Evolutionary conservation across 2,888 invertebrate species (phyloP).

Genomic region (Liopterus haemorrhoidalis): DNA sequence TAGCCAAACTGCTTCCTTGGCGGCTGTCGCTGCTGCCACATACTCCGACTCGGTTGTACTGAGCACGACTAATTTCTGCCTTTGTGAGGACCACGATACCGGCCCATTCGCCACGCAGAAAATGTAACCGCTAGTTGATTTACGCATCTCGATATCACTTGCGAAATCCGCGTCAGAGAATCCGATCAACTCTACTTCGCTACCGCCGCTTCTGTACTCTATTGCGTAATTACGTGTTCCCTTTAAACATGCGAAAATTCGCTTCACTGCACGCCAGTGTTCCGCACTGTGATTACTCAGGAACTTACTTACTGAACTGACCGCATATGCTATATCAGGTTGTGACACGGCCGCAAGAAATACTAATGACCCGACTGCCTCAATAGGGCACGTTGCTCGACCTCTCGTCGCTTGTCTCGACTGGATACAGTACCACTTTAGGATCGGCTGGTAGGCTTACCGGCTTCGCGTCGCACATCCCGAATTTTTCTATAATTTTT

Average conservation of each 20-base stretch:
- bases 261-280: conserved; percentile 17
- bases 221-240: conserved; percentile 24
- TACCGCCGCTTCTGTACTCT: conserved; percentile 18
- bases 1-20: conserved; percentile 30
- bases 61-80: conserved; percentile 30
- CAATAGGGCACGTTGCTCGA: conserved; percentile 1
- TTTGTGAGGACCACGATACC: conserved; percentile 34
- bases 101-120: conserved; percentile 28
- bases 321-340: conserved; percentile 15
- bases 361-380: conserved; percentile 11
- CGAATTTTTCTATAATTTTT: conserved; percentile 13
- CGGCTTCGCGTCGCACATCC: conserved; percentile 14
- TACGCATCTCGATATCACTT: conserved; percentile 8
- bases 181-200: conserved; percentile 12
- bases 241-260: conserved; percentile 30
- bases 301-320: conserved; percentile 13
- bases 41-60: conserved; percentile 36
- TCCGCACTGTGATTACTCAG: conserved; percentile 1
- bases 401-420: neutral
- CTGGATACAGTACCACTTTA: neutral
- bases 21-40: conserved; percentile 30
- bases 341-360: conserved; percentile 10
- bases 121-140: conserved; percentile 27
- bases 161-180: conserved; percentile 17
- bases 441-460: conserved; percentile 16